Conservation (phyloP, 2,888 invertebrate genomes). For the Pandemis corylana region DNA sequence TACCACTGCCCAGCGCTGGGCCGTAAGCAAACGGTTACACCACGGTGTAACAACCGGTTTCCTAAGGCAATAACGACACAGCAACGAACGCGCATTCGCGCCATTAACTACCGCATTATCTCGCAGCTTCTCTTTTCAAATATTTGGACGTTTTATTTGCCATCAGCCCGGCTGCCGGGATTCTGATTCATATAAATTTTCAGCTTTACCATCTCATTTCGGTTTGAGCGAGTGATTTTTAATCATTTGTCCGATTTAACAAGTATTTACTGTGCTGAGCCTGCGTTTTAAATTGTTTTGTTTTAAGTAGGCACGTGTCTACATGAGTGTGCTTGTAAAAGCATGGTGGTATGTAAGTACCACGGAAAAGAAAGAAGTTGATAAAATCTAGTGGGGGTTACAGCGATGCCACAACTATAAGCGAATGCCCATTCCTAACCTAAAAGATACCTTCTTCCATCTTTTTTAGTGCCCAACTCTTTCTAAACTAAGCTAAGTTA, state of each 20-base stretch:
- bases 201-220: slow-evolving; percentile 25
- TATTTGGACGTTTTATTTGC: slow-evolving; percentile 71
- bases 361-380: not conserved
- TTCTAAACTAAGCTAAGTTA: too few species aligned
- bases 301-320: not conserved
- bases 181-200: slow-evolving; percentile 42
- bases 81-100: slow-evolving; percentile 64
- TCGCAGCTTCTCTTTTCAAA: slow-evolving; percentile 69
- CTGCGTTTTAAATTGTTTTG: not conserved
- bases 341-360: not conserved
- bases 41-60: slow-evolving; percentile 52
- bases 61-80: slow-evolving; percentile 67
- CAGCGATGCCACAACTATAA: too few species aligned
- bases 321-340: not conserved
- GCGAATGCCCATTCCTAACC: too few species aligned
- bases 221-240: slow-evolving; percentile 15
- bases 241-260: slow-evolving; percentile 22
- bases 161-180: slow-evolving; percentile 45
- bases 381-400: too few species aligned
- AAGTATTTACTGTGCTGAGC: not conserved
- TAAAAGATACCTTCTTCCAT: too few species aligned
- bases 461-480: too few species aligned
- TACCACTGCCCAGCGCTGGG: not conserved
- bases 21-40: slow-evolving; percentile 45
- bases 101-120: slow-evolving; percentile 76